A percentile compares a stretch with the other conserved stretches of the same genome.
Evolutionary conservation across 2,113 vertebrate species (phyloP).

Genomic region (Marmota monax): DNA sequence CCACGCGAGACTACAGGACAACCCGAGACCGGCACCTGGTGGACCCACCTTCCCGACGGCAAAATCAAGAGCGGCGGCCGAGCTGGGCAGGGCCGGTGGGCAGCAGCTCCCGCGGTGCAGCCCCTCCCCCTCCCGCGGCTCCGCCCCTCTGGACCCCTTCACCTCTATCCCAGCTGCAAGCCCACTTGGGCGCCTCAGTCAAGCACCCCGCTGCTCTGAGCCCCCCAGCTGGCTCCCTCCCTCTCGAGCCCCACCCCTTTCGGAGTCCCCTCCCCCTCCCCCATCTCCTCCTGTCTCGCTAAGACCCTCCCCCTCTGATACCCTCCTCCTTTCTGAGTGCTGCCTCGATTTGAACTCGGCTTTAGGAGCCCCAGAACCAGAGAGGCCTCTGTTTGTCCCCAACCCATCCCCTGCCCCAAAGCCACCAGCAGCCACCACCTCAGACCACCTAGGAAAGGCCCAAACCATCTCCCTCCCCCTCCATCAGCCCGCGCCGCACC

Average conservation of each 20-base stretch:
- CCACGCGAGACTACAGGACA: too few species aligned
- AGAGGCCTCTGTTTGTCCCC: not conserved
- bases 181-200: too few species aligned
- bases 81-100: not conserved
- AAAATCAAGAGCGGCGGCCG: not conserved
- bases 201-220: not conserved
- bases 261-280: not conserved
- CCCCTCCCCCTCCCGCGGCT: too few species aligned
- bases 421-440: not conserved
- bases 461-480: not conserved
- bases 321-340: slow-evolving; percentile 55
- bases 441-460: not conserved
- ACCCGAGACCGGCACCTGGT: not conserved
- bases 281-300: slow-evolving; percentile 17
- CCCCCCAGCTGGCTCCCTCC: not conserved
- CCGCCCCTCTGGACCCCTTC: not conserved
- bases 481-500: not conserved
- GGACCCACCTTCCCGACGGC: not conserved
- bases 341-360: not conserved
- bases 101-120: too few species aligned
- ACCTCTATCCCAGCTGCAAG: too few species aligned
- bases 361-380: not conserved
- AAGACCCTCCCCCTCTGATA: slow-evolving; percentile 59
- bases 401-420: not conserved
- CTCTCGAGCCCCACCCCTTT: not conserved